These are phyloP conservation scores for Xenopus borealis DNA, from an alignment of 2,113 vertebrate species.

Conservation along the genomic window DNA sequence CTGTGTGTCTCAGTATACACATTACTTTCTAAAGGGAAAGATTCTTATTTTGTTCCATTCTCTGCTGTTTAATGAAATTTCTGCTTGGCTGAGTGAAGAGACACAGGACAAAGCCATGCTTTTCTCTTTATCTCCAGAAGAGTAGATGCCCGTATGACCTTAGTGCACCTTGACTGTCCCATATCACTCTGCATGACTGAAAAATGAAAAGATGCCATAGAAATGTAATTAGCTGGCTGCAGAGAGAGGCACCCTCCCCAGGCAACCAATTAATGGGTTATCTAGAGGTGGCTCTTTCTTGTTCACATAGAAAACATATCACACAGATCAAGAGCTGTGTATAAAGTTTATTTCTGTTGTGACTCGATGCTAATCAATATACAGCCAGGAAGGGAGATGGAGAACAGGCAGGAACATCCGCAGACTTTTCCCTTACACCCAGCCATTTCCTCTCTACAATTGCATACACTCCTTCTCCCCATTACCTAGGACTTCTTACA, in stretches of 20 bases:
- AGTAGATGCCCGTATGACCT: background rate
- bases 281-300: constrained; percentile 23
- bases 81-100: constrained; percentile 57
- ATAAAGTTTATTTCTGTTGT: constrained; percentile 28
- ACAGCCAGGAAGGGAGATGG: constrained; percentile 1
- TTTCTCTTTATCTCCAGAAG: background rate
- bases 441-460: background rate
- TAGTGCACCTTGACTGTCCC: constrained; percentile 6
- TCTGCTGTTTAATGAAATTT: constrained; percentile 59
- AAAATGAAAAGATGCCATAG: constrained; percentile 14
- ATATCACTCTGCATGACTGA: constrained; percentile 8
- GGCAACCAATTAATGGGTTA: constrained; percentile 20
- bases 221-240: constrained; percentile 21
- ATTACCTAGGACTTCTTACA: constrained; percentile 7
- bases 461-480: background rate
- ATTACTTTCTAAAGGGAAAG: constrained; percentile 33
- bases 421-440: background rate
- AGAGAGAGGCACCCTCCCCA: constrained; percentile 6
- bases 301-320: constrained; percentile 16
- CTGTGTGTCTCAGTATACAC: constrained; percentile 36
- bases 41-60: constrained; percentile 48
- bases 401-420: constrained; percentile 2
- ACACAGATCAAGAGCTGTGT: constrained; percentile 18
- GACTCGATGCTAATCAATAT: constrained; percentile 20
- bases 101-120: constrained; percentile 45